These are phyloP conservation scores for Sarcophaga rosellei DNA, from an alignment of 2,888 invertebrate species.

Conservation along the genomic window DNA sequence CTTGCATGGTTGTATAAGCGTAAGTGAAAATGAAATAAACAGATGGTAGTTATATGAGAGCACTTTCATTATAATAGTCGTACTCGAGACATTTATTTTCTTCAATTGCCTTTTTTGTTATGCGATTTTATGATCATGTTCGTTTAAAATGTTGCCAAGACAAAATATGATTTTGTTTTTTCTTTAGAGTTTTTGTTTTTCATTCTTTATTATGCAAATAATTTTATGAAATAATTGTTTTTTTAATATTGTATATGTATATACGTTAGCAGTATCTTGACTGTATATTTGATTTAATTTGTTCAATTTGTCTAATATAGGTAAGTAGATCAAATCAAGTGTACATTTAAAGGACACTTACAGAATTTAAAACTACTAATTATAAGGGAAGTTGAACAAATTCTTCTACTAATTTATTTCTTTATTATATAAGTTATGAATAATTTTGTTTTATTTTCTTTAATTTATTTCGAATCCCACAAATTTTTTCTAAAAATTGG, in stretches of 20 bases:
- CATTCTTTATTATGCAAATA: neutral
- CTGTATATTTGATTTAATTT: too few relatives aligned
- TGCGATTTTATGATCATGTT: constrained; percentile 35
- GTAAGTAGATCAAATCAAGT: too few relatives aligned
- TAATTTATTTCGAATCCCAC: too few relatives aligned
- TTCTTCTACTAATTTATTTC: too few relatives aligned
- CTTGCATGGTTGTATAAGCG: neutral
- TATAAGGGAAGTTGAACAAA: too few relatives aligned
- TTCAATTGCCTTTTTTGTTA: constrained; percentile 22
- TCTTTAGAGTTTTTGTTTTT: neutral
- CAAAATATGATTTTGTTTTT: neutral
- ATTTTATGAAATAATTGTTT: constrained; percentile 2
- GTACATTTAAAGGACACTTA: too few relatives aligned
- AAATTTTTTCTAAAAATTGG: too few relatives aligned
- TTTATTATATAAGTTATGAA: too few relatives aligned
- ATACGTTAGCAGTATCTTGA: neutral
- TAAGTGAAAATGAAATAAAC: constrained; percentile 29
- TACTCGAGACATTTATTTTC: constrained; percentile 51
- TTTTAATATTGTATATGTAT: neutral
- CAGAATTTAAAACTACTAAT: too few relatives aligned
- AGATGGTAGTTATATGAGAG: constrained; percentile 17
- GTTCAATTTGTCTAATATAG: too few relatives aligned
- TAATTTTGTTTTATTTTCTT: too few relatives aligned
- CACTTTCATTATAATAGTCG: constrained; percentile 2
- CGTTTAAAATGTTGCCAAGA: constrained; percentile 21